Percentiles rank a stretch among this genome's conserved stretches.
These are phyloP conservation scores for Takifugu rubripes DNA, from an alignment of 2,797 vertebrate genomes.

Conservation along the genomic window DNA sequence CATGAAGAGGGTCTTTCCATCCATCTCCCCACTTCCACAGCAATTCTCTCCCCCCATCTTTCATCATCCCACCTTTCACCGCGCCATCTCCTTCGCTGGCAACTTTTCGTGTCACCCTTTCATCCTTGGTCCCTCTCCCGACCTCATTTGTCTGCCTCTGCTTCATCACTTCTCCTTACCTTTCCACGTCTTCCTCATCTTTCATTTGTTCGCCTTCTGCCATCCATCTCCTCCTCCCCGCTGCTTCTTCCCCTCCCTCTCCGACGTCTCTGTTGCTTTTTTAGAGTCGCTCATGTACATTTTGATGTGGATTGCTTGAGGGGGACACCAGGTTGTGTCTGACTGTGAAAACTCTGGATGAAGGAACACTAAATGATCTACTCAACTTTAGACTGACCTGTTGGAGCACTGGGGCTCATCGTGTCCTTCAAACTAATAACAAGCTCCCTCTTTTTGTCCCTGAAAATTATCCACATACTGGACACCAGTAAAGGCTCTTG, in stretches of 20 bases:
- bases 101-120: conserved; percentile 38
- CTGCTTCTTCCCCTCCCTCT: conserved; percentile 8
- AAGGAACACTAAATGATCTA: neutral
- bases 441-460: neutral
- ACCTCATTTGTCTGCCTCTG: conserved; percentile 38
- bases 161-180: conserved; percentile 26
- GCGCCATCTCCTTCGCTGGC: conserved; percentile 46
- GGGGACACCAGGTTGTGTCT: conserved; percentile 32
- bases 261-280: conserved; percentile 18
- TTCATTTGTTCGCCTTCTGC: conserved; percentile 38
- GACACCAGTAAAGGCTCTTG: neutral
- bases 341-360: conserved; percentile 19
- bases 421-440: conserved; percentile 10
- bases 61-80: conserved; percentile 43
- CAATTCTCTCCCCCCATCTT: conserved; percentile 49
- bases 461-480: neutral
- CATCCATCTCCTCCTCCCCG: conserved; percentile 42
- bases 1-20: conserved; percentile 33
- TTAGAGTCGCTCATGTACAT: neutral
- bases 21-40: conserved; percentile 30
- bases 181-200: conserved; percentile 35
- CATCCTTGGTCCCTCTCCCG: conserved; percentile 22
- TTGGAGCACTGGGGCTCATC: conserved; percentile 17
- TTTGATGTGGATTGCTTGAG: conserved; percentile 51
- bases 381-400: conserved; percentile 6